Conservation (phyloP, 2,888 invertebrate species). For the Sarcophaga caerulescens region DNA sequence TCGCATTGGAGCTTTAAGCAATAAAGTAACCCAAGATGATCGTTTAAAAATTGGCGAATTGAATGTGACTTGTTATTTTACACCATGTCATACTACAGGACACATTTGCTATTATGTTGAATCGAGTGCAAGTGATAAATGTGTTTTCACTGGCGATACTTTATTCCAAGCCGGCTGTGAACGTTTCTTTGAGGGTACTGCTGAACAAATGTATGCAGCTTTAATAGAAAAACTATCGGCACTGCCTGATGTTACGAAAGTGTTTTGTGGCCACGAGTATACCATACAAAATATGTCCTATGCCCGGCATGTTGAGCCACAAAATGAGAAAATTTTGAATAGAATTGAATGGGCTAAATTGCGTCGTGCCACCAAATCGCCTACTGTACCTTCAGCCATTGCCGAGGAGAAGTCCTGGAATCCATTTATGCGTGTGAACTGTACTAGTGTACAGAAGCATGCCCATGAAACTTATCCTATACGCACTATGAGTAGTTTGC, state of each 20-base stretch:
- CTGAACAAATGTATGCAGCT: conserved; percentile 96
- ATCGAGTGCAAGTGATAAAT: conserved; percentile 81
- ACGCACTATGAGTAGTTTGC: conserved; percentile 89
- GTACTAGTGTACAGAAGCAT: conserved; percentile 85
- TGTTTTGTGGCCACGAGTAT: conserved; percentile 99
- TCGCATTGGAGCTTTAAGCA: conserved; percentile 90
- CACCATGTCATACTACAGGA: conserved; percentile 98
- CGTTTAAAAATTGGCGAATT: conserved; percentile 88
- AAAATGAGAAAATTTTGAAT: conserved; percentile 86
- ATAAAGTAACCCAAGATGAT: conserved; percentile 88
- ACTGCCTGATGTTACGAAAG: conserved; percentile 92
- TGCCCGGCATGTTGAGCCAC: conserved; percentile 92
- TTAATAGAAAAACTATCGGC: conserved; percentile 89
- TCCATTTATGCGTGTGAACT: conserved; percentile 95
- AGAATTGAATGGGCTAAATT: conserved; percentile 88
- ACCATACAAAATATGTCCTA: conserved; percentile 94
- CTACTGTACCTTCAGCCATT: conserved; percentile 97
- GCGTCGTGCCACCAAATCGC: conserved; percentile 85
- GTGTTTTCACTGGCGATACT: conserved; percentile 98
- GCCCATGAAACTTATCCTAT: conserved; percentile 85
- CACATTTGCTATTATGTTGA: conserved; percentile 96
- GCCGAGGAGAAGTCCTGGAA: conserved; percentile 93
- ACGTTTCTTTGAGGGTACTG: conserved; percentile 97
- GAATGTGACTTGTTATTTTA: conserved; percentile 90
- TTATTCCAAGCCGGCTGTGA: conserved; percentile 98